Evolutionary conservation across 2,113 vertebrate genomes (phyloP).

Genomic region (Hippoglossus stenolepis): DNA sequence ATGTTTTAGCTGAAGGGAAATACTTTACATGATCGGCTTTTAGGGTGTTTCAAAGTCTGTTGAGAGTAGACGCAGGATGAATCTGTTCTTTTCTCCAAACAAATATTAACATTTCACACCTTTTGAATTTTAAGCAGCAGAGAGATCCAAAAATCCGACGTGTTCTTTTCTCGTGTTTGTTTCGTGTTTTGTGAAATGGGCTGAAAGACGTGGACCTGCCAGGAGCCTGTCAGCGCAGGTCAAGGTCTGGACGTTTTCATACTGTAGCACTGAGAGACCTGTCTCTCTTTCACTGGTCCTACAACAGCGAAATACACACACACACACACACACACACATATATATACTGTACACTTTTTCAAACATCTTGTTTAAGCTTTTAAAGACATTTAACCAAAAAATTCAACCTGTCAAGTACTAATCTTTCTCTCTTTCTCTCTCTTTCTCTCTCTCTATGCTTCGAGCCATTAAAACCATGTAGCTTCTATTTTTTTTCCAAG

Average conservation of each 20-base stretch:
- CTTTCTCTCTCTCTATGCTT: conserved; percentile 22
- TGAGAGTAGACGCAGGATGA: not conserved
- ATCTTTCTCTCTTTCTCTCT: not conserved
- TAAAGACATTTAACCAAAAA: conserved; percentile 67
- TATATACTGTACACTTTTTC: conserved; percentile 25
- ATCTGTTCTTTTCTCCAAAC: not conserved
- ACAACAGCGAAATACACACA: conserved; percentile 33
- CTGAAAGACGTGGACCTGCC: conserved; percentile 35
- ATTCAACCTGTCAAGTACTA: conserved; percentile 38
- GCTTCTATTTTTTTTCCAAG: conserved; percentile 48
- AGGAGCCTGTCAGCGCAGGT: conserved; percentile 48
- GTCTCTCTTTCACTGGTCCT: conserved; percentile 49
- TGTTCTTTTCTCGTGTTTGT: conserved; percentile 8
- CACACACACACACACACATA: conserved; percentile 4
- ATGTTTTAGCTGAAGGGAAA: conserved; percentile 9
- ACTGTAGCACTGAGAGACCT: conserved; percentile 67
- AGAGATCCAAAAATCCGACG: conserved; percentile 11
- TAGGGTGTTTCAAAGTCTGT: conserved; percentile 2
- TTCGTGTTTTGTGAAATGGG: conserved; percentile 15
- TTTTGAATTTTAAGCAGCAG: not conserved
- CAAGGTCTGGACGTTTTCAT: conserved; percentile 47
- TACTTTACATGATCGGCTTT: not conserved
- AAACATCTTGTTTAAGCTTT: conserved; percentile 26
- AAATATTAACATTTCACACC: not conserved
- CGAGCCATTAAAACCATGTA: conserved; percentile 63